Evolutionary conservation across 2,888 invertebrate species (phyloP).

Genomic region (Agrilus mali): DNA sequence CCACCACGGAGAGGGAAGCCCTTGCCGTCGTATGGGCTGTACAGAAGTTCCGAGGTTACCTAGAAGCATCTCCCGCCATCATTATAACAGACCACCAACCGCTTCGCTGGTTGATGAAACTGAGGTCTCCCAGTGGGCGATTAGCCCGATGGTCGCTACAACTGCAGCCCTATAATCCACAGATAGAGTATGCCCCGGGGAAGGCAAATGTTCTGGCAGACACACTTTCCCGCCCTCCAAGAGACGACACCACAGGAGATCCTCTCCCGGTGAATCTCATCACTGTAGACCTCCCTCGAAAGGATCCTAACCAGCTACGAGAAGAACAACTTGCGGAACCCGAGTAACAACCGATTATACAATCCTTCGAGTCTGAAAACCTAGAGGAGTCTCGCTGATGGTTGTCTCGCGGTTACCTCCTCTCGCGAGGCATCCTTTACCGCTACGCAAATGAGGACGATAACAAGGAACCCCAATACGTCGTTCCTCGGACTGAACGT

Average conservation of each 20-base stretch:
- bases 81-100: constrained; percentile 32
- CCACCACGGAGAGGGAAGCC: constrained; percentile 23
- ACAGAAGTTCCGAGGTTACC: constrained; percentile 26
- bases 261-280: constrained; percentile 13
- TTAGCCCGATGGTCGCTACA: constrained; percentile 31
- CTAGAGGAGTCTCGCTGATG: too few relatives aligned
- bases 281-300: constrained; percentile 20
- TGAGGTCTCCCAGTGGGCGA: constrained; percentile 28
- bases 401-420: not conserved
- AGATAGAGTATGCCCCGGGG: constrained; percentile 26
- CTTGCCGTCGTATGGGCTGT: constrained; percentile 20
- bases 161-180: constrained; percentile 25
- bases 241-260: not conserved
- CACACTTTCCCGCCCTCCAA: constrained; percentile 19
- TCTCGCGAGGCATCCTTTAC: not conserved
- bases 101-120: constrained; percentile 29
- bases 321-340: not conserved
- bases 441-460: not conserved
- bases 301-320: not conserved
- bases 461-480: not conserved
- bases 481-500: too few relatives aligned
- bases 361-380: not conserved
- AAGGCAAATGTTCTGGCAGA: constrained; percentile 26
- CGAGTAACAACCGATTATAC: not conserved
- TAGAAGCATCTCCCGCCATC: constrained; percentile 23